These are phyloP conservation scores for Tachina fera DNA, from an alignment of 2,888 invertebrate genomes.

Conservation along the genomic window DNA sequence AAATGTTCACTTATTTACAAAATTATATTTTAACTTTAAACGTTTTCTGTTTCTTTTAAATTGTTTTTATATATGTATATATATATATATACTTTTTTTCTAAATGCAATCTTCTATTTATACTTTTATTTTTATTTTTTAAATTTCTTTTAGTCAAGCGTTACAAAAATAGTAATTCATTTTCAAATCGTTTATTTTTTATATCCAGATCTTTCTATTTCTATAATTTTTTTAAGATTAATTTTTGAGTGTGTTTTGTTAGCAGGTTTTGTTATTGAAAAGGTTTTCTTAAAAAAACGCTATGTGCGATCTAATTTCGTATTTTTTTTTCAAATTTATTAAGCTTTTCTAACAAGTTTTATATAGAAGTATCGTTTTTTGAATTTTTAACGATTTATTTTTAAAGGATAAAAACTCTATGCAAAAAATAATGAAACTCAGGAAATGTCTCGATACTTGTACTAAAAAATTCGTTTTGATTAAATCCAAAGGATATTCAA, in stretches of 20 bases:
- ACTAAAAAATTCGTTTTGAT: too few relatives aligned
- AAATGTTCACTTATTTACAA: neutral
- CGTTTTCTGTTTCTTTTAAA: neutral
- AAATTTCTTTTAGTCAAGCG: slow-evolving; percentile 54
- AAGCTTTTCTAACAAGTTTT: too few relatives aligned
- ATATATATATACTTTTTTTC: too few relatives aligned
- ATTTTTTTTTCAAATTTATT: too few relatives aligned
- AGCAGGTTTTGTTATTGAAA: slow-evolving; percentile 38
- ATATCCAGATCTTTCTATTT: slow-evolving; percentile 52
- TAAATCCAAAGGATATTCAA: too few relatives aligned
- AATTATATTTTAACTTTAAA: neutral
- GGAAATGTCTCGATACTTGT: too few relatives aligned
- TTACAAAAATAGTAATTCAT: slow-evolving; percentile 70
- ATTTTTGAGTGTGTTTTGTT: slow-evolving; percentile 17
- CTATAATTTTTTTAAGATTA: slow-evolving; percentile 35
- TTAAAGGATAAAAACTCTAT: too few relatives aligned
- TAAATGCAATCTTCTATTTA: slow-evolving; percentile 67
- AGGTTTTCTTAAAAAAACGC: neutral
- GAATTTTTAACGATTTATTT: too few relatives aligned
- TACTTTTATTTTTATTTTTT: slow-evolving; percentile 31
- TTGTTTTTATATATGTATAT: slow-evolving; percentile 16
- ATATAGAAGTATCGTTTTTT: too few relatives aligned
- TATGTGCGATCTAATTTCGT: neutral
- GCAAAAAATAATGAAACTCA: too few relatives aligned
- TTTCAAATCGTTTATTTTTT: slow-evolving; percentile 50